Evolutionary conservation across 1,140 invertebrate species (phyloP), one percentile per base, ranked within the genome.

Genomic region (Vanessa tameamea): DNA sequence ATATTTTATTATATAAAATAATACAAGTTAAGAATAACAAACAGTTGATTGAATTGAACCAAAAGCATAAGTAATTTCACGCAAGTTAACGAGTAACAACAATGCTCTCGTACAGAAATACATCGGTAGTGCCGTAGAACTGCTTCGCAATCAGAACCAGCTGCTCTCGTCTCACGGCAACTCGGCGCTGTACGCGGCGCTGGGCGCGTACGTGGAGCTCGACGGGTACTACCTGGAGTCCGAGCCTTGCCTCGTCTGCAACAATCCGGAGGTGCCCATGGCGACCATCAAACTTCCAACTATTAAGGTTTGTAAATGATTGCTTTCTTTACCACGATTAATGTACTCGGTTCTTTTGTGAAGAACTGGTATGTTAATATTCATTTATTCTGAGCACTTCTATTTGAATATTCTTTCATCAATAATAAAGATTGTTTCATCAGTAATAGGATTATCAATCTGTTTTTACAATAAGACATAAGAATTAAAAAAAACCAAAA

Each of bases 201-300:
- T 99, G 31, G 96, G 97, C 63, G 97, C 97, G 7, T 97, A 98
- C 84, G 97, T 99, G 13, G 98, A 99, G 85, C 95, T 99, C 61
- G 98, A 99, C 90, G 98, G 98, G 0, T 99, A 98, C 91, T 99
- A 98, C 88, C 93, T 99, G 50, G 98, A 99, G 93, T 98, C 97
- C 75, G 98, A 99, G 86, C 98, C 98, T 0, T 99, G 98, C 86
- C 94, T 99, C 23, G 98, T 99, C 0, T 99, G 98, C 88, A 99
- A 99, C 90, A 99, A 99, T 93, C 98, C 98, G 1, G 98, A 99
- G 91, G 97, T 99, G 15, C 96, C 98, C 1, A 97, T 98, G 94
- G 93, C 96, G 0, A 97, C 96, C 72, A 97, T 99, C 53, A 99
- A 99, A 92, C 92, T 99, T 47, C 97, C 97, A 0, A 97, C 97